Percentiles rank a stretch among this genome's conserved stretches.
These are phyloP conservation scores for Polydrusus tereticollis DNA, from an alignment of 2,888 invertebrate genomes.

Conservation along the genomic window DNA sequence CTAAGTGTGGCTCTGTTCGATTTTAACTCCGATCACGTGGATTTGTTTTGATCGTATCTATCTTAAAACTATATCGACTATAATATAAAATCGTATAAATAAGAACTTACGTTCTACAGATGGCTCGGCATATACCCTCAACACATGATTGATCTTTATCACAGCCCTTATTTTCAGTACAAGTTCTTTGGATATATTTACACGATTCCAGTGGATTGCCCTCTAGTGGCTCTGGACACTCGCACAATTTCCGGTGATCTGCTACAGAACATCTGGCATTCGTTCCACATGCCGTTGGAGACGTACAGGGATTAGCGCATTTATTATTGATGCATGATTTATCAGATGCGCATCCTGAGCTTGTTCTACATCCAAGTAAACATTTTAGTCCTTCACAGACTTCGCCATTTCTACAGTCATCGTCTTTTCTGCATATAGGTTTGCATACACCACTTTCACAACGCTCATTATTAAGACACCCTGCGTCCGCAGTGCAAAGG, in stretches of 20 bases:
- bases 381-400: slow-evolving; percentile 88
- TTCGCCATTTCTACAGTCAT: slow-evolving; percentile 89
- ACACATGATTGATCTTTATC: slow-evolving; percentile 79
- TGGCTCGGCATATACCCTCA: slow-evolving; percentile 81
- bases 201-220: slow-evolving; percentile 85
- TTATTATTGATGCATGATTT: slow-evolving; percentile 84
- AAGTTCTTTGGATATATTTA: slow-evolving; percentile 76
- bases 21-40: too few species aligned
- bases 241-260: slow-evolving; percentile 81
- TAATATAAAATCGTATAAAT: not conserved
- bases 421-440: slow-evolving; percentile 85
- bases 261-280: slow-evolving; percentile 81
- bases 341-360: slow-evolving; percentile 80
- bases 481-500: slow-evolving; percentile 80
- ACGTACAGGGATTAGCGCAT: slow-evolving; percentile 82
- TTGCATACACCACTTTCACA: slow-evolving; percentile 86
- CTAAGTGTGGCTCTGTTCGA: too few species aligned
- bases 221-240: slow-evolving; percentile 77
- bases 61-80: too few species aligned
- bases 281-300: slow-evolving; percentile 85
- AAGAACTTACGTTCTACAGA: slow-evolving; percentile 77
- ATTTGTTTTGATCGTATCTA: too few species aligned
- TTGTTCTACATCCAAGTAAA: slow-evolving; percentile 83
- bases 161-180: slow-evolving; percentile 72
- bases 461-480: slow-evolving; percentile 87